phyloP scores from a whole-genome alignment of 2,113 vertebrate species.

The Petromus typicus region DNA sequence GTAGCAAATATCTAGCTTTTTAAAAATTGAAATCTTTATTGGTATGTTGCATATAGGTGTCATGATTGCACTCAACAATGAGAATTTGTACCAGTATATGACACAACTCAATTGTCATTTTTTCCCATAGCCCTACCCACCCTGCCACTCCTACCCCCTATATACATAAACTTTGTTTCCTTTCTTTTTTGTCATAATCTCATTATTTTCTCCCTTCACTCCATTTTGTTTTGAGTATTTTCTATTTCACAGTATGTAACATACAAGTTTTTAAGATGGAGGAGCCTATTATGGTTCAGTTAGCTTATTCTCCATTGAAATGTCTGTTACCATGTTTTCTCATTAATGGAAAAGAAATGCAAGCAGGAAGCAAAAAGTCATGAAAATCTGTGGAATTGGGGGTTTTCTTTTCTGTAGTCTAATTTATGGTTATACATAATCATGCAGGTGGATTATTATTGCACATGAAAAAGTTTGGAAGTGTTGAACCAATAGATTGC shows the following conservation, averaged over 20 bases:
- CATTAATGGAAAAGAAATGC: constrained; percentile 8
- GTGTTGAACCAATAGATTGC: constrained; percentile 30
- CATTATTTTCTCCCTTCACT: too few relatives aligned
- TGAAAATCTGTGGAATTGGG: background rate
- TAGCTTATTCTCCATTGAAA: constrained; percentile 11
- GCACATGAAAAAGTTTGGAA: background rate
- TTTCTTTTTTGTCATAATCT: too few relatives aligned
- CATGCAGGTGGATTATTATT: constrained; percentile 2
- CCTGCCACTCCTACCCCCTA: too few relatives aligned
- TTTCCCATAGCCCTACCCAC: too few relatives aligned
- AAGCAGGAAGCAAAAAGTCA: background rate
- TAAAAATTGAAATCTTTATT: too few relatives aligned
- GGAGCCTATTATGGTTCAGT: constrained; percentile 42
- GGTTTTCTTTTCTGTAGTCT: constrained; percentile 28
- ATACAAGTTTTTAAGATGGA: background rate
- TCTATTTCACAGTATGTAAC: too few relatives aligned
- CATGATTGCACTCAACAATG: too few relatives aligned
- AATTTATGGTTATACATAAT: constrained; percentile 5
- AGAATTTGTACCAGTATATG: too few relatives aligned
- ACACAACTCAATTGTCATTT: too few relatives aligned
- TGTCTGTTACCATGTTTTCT: constrained; percentile 24
- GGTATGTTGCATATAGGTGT: too few relatives aligned
- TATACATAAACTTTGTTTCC: too few relatives aligned
- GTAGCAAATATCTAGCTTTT: background rate
- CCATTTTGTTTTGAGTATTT: too few relatives aligned